Base-by-base conservation (phyloP, 1,140 invertebrate genomes). In the Drosophila pachea region DNA sequence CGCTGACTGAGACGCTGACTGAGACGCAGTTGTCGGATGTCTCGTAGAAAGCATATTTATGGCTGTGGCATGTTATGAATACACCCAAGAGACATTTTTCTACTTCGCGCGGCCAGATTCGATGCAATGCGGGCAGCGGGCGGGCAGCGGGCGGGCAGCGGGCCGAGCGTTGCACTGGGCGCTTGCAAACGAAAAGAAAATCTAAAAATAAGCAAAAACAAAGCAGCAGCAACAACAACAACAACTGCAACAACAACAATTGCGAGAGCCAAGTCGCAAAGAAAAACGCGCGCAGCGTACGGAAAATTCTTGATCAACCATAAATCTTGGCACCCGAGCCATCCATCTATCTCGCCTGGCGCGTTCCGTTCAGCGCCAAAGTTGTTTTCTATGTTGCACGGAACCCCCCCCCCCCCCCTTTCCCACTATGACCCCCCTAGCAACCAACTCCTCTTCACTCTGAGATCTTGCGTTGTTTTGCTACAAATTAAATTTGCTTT, bases 261-360 rank as follows among this genome's bases (percentile, higher is more conserved):
- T 45, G 38, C 67, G 38, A 43, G n/a, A 38, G 42, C 49, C 65
- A 48, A 67, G 47, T 22, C 56, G 16, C 56, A 74, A 75, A 82
- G 45, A 71, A 86, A 75, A 78, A 73, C 70, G 74, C 68, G 66
- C 70, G 61, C 64, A 61, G 36, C 71, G 78, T 68, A 84, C 69
- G 84, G 79, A 53, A 86, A 87, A 87, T 87, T 87, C 86, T 86
- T 82, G 86, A 87, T 88, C 86, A 83, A 87, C 68, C 74, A 87
- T 87, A 87, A 87, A 87, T 87, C 86, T 87, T 88, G 84, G 86
- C 86, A 81, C 74, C 86, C 74, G 71, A 76, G 79, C 73, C 77
- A 87, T 87, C 86, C 81, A 88, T 87, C 86, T 87, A 86, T 86
- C 81, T 81, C 82, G 81, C 76, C 74, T 81, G 79, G 76, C 79